Evolutionary conservation across 2,797 vertebrate species (phyloP), one percentile per base, ranked within the genome.

Genomic region (Typhlichthys eigenmanni): DNA sequence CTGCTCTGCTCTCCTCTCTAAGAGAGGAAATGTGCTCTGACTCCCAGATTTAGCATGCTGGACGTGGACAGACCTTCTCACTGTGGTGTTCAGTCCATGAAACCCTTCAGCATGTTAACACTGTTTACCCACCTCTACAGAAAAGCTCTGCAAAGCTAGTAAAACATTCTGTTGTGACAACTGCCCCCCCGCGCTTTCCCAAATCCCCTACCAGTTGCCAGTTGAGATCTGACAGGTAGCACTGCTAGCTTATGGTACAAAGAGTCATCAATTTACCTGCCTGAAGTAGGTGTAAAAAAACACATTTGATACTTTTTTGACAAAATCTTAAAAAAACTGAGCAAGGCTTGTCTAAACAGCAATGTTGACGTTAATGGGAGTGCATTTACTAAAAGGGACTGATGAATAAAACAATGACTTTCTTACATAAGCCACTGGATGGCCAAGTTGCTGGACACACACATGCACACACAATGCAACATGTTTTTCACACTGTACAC

Each of bases 1-100:
- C 75, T 10, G 73, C 85, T 87, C 82, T 70, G 80, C 57, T 60
- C 76, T 75, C 79, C 78, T 74, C 91, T 91, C 79, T 71, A 88
- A 88, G 83, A 87, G 84, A 91, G 73, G 75, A 93, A 91, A 94
- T 89, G 90, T 84, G 88, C 91, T 85, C 89, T 87, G 88, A 80
- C 89, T 90, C 88, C 83, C 72, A 87, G 92, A 92, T 92, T 90
- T 87, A 88, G 80, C 87, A 57, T 64, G 72, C 85, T 86, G 9
- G 51, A 71, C 72, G 55, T 74, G 50, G 62, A 81, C 76, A 47
- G 52, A 29, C 63, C 84, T 76, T 64, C 49, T 76, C 73, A 79
- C 71, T 49, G 72, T 80, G 77, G 83, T 89, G 85, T 85, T 80
- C 78, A 77, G 79, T 68, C 71, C 76, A 67, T 79, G 78, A 83